Evolutionary conservation across 2,113 vertebrate genomes (phyloP), one percentile per base, ranked within the genome.

Genomic region (Natator depressus): DNA sequence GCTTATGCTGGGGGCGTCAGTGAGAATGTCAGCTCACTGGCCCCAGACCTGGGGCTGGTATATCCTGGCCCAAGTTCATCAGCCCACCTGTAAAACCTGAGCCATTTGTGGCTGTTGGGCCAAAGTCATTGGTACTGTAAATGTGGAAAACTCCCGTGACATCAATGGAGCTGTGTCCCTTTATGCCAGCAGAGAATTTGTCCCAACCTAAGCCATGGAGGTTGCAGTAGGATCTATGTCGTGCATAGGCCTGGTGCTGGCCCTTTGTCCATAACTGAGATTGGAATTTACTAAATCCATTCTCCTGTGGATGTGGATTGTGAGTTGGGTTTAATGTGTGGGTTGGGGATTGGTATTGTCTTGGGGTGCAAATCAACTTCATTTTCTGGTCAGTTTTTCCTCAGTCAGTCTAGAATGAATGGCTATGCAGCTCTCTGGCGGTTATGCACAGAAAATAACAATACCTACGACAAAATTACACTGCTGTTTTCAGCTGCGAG

Each of bases 381-480:
- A 50, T 75, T 49, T 55, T 51, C 25, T 1, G 42, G 11, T 27
- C 46, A 16, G 42, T 25, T 42, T 76, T 6, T 46, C n/a, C 87
- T 3, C 14, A 38, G 35, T 11, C 0, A 2, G 4, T 86, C 8
- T 6, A 49, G 57, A 46, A 42, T 80, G 88, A 29, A 31, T 19
- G 25, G 4, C 16, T 84, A 29, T 20, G 42, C 82, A 49, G 75
- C 27, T 27, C 19, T 4, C 2, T 46, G 47, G 47, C 59, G 5
- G 55, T 14, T 79, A 59, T 42, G 93, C 31, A 2, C 10, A 8
- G 51, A 85, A 89, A 55, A 69, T 35, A 27, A 59, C 75, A 3
- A 0, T 13, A 24, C 12, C 90, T 80, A 2, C 47, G 29, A 0
- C 12, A 69, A 46, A 46, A 24, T 10, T 35, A 38, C 65, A 13